phyloP scores from a whole-genome alignment of 2,113 vertebrate species.

The Apodemus sylvaticus region DNA sequence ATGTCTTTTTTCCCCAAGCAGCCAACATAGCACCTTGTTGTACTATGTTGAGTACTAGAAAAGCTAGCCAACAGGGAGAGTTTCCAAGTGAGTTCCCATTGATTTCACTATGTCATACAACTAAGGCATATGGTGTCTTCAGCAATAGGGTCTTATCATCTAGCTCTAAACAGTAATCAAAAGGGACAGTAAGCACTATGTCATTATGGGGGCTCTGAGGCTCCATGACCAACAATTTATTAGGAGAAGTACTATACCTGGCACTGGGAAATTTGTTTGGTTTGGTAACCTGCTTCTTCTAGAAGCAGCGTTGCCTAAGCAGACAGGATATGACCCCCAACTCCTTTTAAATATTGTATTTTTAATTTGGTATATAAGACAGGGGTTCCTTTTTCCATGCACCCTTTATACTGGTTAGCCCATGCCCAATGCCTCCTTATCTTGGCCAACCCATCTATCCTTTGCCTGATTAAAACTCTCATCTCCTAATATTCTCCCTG shows the following conservation, averaged over 20 bases:
- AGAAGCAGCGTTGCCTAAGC: background rate
- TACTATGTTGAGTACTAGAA: too few relatives aligned
- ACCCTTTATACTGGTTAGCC: background rate
- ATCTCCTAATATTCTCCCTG: background rate
- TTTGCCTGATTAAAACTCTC: background rate
- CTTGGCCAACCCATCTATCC: background rate
- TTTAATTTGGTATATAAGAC: background rate
- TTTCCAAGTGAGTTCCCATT: background rate
- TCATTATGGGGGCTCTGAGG: background rate
- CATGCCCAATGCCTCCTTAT: background rate
- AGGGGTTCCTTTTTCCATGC: background rate
- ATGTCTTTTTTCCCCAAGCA: background rate
- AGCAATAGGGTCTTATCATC: background rate
- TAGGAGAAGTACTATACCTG: background rate
- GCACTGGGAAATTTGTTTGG: background rate
- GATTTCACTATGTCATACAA: background rate
- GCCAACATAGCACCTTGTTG: background rate
- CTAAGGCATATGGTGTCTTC: background rate
- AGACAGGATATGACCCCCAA: background rate
- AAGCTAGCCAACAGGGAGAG: background rate
- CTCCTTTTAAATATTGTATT: background rate
- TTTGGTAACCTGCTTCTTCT: background rate
- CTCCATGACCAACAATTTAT: background rate
- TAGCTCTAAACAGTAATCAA: background rate
- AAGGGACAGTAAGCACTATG: background rate